Conservation (phyloP, 2,797 vertebrate genomes). For the Clarias fuscus region DNA sequence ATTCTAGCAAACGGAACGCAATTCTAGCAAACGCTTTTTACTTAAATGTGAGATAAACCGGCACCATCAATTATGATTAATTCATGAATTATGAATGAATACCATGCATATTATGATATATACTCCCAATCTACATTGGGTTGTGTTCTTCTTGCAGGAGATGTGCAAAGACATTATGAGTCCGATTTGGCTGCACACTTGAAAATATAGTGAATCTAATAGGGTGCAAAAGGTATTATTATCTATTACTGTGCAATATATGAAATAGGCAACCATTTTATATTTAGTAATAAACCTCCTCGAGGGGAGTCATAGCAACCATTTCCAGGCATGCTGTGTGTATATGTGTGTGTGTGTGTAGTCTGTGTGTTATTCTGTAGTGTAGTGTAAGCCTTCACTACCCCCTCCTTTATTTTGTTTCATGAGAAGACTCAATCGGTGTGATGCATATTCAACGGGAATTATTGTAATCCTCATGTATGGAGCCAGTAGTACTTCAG, state of each 20-base stretch:
- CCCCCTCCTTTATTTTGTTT: not conserved
- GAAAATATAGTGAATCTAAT: not conserved
- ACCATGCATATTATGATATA: not conserved
- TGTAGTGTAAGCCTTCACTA: not conserved
- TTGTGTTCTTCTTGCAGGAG: not conserved
- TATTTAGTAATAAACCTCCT: conserved; percentile 21
- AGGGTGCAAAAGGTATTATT: not conserved
- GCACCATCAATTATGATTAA: not conserved
- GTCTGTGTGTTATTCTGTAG: not conserved
- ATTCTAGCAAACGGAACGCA: not conserved
- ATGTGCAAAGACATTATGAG: not conserved
- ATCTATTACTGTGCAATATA: conserved; percentile 3
- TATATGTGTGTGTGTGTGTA: not conserved
- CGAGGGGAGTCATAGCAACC: conserved; percentile 29
- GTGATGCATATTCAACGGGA: not conserved
- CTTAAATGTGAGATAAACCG: not conserved
- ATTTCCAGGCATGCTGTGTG: conserved; percentile 31
- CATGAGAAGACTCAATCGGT: conserved; percentile 11
- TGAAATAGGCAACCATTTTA: conserved; percentile 34
- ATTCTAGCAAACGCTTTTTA: not conserved
- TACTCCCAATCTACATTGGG: not conserved
- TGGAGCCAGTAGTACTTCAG: not conserved
- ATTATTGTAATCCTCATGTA: not conserved
- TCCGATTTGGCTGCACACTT: not conserved
- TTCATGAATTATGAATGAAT: not conserved